Percentiles rank a stretch among this genome's conserved stretches.
Conservation (phyloP, 2,797 vertebrate species). For the Gymnothorax javanicus region DNA sequence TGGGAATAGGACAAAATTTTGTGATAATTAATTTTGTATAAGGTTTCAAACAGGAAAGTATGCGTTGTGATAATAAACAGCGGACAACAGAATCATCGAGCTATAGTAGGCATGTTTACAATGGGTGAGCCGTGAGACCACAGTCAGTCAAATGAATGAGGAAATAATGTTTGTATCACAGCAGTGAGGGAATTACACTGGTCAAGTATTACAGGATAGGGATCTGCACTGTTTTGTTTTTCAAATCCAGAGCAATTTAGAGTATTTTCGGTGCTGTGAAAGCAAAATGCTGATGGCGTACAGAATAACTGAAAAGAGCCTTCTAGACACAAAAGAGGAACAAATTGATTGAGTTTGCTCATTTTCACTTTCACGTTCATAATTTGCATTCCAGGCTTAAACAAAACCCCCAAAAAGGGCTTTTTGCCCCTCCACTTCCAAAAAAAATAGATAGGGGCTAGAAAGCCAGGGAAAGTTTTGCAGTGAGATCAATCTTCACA, state of each 20-base stretch:
- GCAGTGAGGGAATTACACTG: not conserved
- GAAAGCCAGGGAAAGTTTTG: not conserved
- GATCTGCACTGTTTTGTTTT: not conserved
- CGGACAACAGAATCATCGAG: not conserved
- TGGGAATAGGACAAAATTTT: not conserved
- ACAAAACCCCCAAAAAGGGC: not conserved
- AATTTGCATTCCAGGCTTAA: not conserved
- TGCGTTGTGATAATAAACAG: not conserved
- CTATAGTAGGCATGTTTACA: not conserved
- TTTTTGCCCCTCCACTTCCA: not conserved
- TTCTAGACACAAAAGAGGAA: not conserved
- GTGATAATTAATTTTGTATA: too few relatives aligned
- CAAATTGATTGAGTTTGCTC: not conserved
- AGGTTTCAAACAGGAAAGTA: not conserved
- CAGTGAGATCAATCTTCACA: constrained; percentile 11
- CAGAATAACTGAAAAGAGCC: not conserved
- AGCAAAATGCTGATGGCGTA: not conserved
- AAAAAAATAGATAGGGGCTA: not conserved
- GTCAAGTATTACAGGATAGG: not conserved
- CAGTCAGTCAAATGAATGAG: not conserved
- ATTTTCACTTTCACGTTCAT: not conserved
- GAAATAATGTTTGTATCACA: not conserved
- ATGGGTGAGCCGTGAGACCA: not conserved
- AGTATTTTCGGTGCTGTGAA: not conserved
- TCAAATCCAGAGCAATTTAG: not conserved